Conservation (phyloP, 92 coral and sea anemone species). For the Umimayanthus chanpuru region DNA sequence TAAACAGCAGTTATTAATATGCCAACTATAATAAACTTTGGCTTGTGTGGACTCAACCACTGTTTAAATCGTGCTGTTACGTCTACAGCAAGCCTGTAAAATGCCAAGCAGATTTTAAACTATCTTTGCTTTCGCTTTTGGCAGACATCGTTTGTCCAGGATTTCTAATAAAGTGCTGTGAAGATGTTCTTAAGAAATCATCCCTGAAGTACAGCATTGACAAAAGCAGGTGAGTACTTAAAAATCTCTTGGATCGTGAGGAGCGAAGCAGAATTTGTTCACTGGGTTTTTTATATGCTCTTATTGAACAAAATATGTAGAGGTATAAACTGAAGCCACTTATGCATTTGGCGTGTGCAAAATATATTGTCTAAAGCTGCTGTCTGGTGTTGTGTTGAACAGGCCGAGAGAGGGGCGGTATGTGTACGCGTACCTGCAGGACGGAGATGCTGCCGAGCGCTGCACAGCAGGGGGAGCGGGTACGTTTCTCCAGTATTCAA, state of each 20-base stretch:
- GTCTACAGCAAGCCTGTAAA: neutral
- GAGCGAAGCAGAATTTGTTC: no score
- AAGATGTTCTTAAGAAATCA: slow-evolving; percentile 21
- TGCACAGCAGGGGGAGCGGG: slow-evolving; percentile 26
- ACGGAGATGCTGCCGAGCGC: slow-evolving; percentile 29
- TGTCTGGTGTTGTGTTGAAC: neutral
- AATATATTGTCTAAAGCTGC: neutral
- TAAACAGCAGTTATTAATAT: no score
- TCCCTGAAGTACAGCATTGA: slow-evolving; percentile 46
- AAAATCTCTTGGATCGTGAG: neutral
- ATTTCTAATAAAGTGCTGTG: slow-evolving; percentile 49
- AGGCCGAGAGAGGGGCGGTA: slow-evolving; percentile 41
- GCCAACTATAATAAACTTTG: no score
- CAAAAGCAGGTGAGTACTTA: slow-evolving; percentile 35
- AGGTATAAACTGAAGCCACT: neutral
- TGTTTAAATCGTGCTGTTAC: no score
- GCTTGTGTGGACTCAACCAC: neutral
- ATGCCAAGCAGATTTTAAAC: neutral
- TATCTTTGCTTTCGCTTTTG: neutral
- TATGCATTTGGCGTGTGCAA: neutral
- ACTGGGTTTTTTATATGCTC: no score
- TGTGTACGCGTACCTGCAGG: slow-evolving; percentile 45
- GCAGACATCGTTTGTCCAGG: slow-evolving; percentile 45
- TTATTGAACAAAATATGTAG: no score
- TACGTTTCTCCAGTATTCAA: neutral